Base-by-base conservation (phyloP, 2,888 invertebrate species). In the Macrosoma leucophasiata region DNA sequence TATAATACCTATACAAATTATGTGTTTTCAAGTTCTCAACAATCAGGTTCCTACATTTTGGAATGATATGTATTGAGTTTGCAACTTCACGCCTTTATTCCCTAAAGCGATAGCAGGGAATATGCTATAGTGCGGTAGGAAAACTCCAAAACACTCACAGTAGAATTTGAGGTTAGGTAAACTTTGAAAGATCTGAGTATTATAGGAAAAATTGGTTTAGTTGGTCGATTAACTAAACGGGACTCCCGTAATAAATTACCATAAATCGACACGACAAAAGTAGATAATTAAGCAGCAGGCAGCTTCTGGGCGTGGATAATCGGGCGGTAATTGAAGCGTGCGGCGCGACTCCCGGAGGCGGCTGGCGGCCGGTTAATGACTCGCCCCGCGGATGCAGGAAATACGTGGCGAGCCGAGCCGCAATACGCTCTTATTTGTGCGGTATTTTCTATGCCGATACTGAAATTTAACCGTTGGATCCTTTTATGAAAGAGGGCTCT, bases 151-250 rank as follows among this genome's bases (percentile, higher is more conserved):
- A n/a, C n/a, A n/a, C n/a, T n/a, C n/a, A n/a, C n/a, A n/a, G n/a
- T n/a, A n/a, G n/a, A n/a, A n/a, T n/a, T n/a, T n/a, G n/a, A n/a
- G n/a, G n/a, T n/a, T n/a, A n/a, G n/a, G n/a, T n/a, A 90, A 40
- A 94, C 92, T 5, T 73, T 96, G 32, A 87, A 87, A 55, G 90
- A 93, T 86, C 96, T 92, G 67, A 66, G 67, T 50, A 27, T 21
- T 15, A 5, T 3, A 13, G 9, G 3, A 13, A 23, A 13, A 13
- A 24, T 13, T 24, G 13, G 14, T 13, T n/a, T 13, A 13, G 5
- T 24, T 24, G n/a, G 4, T 24, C 4, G 24, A n/a, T 13, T 2
- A 13, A 9, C 9, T 13, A 9, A 24, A 13, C n/a, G 4, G 24
- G 14, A 23, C 13, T 24, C 24, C 13, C 14, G 13, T 13, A 2